These are phyloP conservation scores for Solenodon paradoxus DNA, from an alignment of 2,113 vertebrate species.

Conservation along the genomic window DNA sequence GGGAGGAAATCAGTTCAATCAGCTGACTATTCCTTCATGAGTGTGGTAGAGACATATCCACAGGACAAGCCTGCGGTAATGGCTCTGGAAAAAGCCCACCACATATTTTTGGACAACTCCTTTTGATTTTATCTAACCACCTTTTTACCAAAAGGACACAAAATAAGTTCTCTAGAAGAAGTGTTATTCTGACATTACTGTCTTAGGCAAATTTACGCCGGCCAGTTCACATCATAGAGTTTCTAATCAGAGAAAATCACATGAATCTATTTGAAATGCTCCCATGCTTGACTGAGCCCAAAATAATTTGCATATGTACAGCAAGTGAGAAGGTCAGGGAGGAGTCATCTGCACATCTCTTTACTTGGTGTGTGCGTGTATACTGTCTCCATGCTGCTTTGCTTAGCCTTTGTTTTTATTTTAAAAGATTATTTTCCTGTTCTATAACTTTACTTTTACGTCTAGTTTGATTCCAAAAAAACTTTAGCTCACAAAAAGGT, in stretches of 20 bases:
- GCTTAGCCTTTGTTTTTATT: neutral
- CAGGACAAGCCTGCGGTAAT: neutral
- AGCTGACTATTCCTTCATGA: neutral
- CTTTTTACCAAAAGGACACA: neutral
- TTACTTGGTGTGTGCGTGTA: neutral
- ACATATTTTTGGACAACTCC: neutral
- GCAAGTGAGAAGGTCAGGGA: neutral
- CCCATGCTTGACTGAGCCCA: neutral
- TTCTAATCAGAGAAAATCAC: conserved; percentile 4
- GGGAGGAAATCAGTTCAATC: neutral
- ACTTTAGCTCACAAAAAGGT: neutral
- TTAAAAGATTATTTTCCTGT: neutral
- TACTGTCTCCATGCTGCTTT: neutral
- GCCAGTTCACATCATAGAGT: neutral
- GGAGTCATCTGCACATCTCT: neutral
- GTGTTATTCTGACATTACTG: neutral
- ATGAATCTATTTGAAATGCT: neutral
- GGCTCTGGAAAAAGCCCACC: neutral
- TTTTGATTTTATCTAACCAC: neutral
- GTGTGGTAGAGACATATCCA: neutral
- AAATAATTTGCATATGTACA: neutral
- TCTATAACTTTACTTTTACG: neutral
- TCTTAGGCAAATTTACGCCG: neutral
- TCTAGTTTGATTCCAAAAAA: neutral
- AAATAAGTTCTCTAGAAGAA: neutral